Conservation (phyloP, 2,888 invertebrate species). For the Yponomeuta malinellus region DNA sequence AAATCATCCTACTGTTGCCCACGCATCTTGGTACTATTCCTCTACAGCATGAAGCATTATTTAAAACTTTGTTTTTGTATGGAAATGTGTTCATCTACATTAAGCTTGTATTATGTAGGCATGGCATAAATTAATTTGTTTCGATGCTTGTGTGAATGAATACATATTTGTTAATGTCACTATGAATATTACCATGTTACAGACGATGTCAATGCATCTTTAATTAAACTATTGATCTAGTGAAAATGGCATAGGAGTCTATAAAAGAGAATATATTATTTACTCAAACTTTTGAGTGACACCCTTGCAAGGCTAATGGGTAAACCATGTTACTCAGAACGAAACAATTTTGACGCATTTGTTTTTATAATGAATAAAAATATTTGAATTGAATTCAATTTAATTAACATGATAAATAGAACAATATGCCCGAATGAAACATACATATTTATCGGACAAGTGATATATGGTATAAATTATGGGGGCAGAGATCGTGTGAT, state of each 20-base stretch:
- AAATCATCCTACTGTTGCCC: constrained; percentile 16
- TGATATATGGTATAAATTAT: constrained; percentile 3
- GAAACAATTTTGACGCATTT: background rate
- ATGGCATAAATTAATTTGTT: background rate
- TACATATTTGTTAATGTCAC: background rate
- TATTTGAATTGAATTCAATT: too few relatives aligned
- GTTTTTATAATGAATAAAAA: background rate
- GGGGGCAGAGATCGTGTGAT: background rate
- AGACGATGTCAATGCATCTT: too few relatives aligned
- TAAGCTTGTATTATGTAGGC: background rate
- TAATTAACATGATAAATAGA: background rate
- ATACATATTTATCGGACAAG: background rate
- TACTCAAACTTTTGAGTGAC: too few relatives aligned
- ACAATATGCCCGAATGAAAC: background rate
- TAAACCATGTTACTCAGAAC: background rate
- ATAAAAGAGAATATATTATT: too few relatives aligned
- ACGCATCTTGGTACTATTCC: constrained; percentile 17
- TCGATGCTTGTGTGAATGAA: background rate
- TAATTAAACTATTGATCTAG: too few relatives aligned
- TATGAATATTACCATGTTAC: background rate
- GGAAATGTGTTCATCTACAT: constrained; percentile 19
- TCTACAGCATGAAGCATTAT: background rate
- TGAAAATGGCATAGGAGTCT: too few relatives aligned
- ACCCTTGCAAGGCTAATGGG: background rate
- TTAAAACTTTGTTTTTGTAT: constrained; percentile 25